Conservation (phyloP, 2,113 vertebrate species). For the Rhynchopsitta pachyrhyncha region DNA sequence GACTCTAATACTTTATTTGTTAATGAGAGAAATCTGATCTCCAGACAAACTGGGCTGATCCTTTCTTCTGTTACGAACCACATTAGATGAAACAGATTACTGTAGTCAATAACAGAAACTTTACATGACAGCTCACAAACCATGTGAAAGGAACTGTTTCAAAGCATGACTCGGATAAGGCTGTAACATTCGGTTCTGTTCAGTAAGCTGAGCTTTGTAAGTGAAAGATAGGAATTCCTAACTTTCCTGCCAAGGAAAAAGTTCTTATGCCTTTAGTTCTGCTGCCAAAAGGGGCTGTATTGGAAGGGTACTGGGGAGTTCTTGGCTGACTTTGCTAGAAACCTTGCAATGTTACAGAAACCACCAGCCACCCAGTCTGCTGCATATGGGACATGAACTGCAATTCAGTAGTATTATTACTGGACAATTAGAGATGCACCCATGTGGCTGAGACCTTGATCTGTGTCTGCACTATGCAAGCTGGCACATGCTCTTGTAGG, state of each 20-base stretch:
- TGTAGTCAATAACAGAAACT: background rate
- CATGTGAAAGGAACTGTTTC: background rate
- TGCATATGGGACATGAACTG: background rate
- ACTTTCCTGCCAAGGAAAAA: constrained; percentile 3
- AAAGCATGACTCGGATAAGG: background rate
- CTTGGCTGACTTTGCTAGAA: constrained; percentile 33
- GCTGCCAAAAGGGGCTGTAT: background rate
- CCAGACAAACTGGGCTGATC: background rate
- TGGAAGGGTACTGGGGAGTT: background rate
- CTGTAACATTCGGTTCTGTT: background rate
- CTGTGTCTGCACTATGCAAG: background rate
- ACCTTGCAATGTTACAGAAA: background rate
- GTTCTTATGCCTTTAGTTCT: background rate
- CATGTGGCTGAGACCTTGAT: background rate
- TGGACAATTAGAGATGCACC: constrained; percentile 15
- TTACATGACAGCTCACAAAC: background rate
- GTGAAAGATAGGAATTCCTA: background rate
- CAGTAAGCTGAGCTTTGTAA: background rate
- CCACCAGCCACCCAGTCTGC: background rate
- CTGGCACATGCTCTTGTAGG: background rate
- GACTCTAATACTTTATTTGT: background rate
- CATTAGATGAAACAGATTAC: background rate
- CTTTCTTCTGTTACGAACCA: background rate
- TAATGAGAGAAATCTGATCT: background rate
- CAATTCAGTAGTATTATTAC: background rate